phyloP scores from a whole-genome alignment of 2,888 invertebrate genomes.

The Lasioglossum leucozonium region DNA sequence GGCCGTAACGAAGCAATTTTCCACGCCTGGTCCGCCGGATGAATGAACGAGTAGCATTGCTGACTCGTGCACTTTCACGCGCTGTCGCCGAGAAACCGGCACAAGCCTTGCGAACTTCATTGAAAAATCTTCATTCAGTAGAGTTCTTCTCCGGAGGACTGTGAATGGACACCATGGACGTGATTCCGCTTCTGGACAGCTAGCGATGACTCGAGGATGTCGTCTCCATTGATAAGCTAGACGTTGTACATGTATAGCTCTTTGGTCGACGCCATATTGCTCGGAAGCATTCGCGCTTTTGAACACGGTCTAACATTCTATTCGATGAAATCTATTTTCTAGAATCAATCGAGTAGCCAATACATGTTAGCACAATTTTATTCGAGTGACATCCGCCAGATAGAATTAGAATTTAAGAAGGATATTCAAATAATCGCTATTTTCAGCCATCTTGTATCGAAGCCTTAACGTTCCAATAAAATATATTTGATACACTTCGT shows the following conservation, averaged over 20 bases:
- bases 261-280: no score
- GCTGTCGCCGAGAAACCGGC: slow-evolving; percentile 37
- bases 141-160: neutral
- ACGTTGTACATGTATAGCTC: neutral
- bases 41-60: slow-evolving; percentile 42
- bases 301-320: neutral
- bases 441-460: neutral
- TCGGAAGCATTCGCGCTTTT: no score
- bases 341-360: neutral
- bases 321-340: neutral
- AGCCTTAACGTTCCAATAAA: neutral
- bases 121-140: slow-evolving; percentile 44
- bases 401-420: neutral
- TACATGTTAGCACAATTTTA: neutral
- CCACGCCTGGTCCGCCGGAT: slow-evolving; percentile 43
- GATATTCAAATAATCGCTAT: neutral
- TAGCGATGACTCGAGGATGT: slow-evolving; percentile 6
- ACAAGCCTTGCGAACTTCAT: slow-evolving; percentile 42
- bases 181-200: neutral
- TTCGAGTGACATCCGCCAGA: neutral
- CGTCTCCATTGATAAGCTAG: neutral
- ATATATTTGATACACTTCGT: neutral
- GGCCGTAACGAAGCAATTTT: slow-evolving; percentile 79
- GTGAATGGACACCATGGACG: neutral
- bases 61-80: slow-evolving; percentile 59